phyloP scores from a whole-genome alignment of 2,113 vertebrate genomes.

The Ancistrus triradiatus region DNA sequence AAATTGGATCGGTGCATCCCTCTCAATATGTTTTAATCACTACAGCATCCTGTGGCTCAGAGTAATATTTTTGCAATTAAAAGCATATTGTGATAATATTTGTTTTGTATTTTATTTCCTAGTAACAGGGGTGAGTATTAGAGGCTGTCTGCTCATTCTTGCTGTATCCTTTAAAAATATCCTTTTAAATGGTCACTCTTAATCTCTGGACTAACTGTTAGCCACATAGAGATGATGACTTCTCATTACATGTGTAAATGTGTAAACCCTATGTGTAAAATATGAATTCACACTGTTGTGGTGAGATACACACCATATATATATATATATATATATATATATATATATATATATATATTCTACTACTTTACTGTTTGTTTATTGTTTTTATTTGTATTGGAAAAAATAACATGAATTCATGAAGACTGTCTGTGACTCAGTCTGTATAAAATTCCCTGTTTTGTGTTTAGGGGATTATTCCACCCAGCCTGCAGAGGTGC shows the following conservation, averaged over 20 bases:
- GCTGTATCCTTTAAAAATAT: conserved; percentile 72
- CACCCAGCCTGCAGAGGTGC: conserved; percentile 77
- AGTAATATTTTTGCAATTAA: background rate
- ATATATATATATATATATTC: too few species aligned
- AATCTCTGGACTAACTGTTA: too few species aligned
- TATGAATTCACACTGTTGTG: too few species aligned
- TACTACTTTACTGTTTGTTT: too few species aligned
- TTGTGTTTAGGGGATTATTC: conserved; percentile 77
- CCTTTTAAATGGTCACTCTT: too few species aligned
- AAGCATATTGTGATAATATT: conserved; percentile 29
- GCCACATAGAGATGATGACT: background rate
- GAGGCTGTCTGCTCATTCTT: conserved; percentile 68
- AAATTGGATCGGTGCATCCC: too few species aligned
- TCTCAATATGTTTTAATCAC: background rate
- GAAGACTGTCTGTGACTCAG: background rate
- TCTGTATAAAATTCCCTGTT: conserved; percentile 43
- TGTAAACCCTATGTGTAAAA: too few species aligned
- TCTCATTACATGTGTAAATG: too few species aligned
- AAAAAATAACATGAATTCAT: background rate
- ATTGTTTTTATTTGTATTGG: background rate
- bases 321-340: too few species aligned
- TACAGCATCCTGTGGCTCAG: background rate
- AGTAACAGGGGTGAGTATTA: conserved; percentile 81
- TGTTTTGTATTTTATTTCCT: conserved; percentile 68
- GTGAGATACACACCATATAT: too few species aligned